These are phyloP conservation scores for Ormia ochracea DNA, from an alignment of 2,888 invertebrate genomes.

Conservation along the genomic window DNA sequence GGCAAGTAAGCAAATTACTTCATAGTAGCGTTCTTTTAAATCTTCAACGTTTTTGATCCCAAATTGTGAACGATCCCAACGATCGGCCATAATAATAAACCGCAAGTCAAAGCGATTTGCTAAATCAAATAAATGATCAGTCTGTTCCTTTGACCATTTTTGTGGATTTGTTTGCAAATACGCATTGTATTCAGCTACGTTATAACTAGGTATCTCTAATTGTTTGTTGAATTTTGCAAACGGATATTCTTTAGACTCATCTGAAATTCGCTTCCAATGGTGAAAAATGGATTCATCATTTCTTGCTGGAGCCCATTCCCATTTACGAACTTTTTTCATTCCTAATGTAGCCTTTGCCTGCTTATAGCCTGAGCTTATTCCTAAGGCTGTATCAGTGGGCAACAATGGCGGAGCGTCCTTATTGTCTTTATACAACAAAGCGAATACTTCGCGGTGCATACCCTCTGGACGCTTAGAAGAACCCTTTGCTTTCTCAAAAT, in stretches of 20 bases:
- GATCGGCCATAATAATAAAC: constrained; percentile 94
- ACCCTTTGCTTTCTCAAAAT: constrained; percentile 80
- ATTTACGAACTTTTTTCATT: constrained; percentile 94
- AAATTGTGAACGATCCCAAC: constrained; percentile 92
- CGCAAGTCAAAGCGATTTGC: constrained; percentile 90
- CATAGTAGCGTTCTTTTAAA: constrained; percentile 96
- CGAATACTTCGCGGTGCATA: constrained; percentile 98
- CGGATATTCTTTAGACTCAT: constrained; percentile 95
- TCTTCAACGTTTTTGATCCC: constrained; percentile 92
- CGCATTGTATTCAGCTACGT: constrained; percentile 93
- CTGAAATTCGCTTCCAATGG: constrained; percentile 95
- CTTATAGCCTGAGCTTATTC: constrained; percentile 87
- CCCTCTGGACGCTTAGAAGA: constrained; percentile 94
- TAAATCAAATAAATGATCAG: constrained; percentile 96
- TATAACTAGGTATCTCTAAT: constrained; percentile 91
- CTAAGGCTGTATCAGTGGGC: constrained; percentile 87
- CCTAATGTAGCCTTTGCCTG: constrained; percentile 96
- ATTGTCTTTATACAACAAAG: constrained; percentile 94
- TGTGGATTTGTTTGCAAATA: constrained; percentile 83
- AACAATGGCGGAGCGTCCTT: constrained; percentile 94
- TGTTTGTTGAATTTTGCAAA: constrained; percentile 99
- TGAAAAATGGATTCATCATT: constrained; percentile 93
- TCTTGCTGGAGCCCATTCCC: constrained; percentile 98
- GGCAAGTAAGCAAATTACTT: constrained; percentile 86
- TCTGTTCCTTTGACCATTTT: constrained; percentile 96